Conservation (phyloP, 2,797 vertebrate genomes). For the Spinus olivaceus region DNA sequence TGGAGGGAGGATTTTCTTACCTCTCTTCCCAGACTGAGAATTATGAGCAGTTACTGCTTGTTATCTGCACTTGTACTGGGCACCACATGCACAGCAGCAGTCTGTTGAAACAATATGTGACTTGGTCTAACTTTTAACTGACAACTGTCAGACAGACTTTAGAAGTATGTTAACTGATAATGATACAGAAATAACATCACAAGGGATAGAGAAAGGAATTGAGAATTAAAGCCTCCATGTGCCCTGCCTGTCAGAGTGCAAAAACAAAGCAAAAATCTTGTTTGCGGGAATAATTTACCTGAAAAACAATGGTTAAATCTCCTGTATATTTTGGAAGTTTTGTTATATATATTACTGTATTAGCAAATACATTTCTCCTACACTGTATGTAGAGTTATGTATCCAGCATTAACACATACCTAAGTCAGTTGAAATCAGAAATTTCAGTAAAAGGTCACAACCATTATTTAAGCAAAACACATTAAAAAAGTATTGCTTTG, state of each 20-base stretch:
- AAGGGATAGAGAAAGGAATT: background rate
- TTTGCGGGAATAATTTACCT: background rate
- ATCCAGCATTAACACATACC: background rate
- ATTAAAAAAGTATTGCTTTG: background rate
- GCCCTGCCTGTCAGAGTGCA: background rate
- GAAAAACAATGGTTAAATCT: background rate
- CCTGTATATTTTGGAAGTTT: background rate
- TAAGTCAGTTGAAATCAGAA: background rate
- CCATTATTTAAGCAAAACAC: background rate
- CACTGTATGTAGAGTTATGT: background rate
- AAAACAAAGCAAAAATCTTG: background rate
- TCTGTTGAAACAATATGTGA: background rate
- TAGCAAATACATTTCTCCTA: background rate
- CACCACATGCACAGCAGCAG: background rate
- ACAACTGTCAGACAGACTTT: background rate
- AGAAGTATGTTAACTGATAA: background rate
- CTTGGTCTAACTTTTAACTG: background rate
- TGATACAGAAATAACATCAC: background rate
- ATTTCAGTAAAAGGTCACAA: background rate
- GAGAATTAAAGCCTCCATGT: background rate
- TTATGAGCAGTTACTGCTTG: accelerated
- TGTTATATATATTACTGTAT: background rate
- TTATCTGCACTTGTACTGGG: background rate
- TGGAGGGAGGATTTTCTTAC: background rate
- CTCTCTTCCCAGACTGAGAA: background rate